Conservation (phyloP, 2,113 vertebrate species). For the Myrmophylax atrothorax region DNA sequence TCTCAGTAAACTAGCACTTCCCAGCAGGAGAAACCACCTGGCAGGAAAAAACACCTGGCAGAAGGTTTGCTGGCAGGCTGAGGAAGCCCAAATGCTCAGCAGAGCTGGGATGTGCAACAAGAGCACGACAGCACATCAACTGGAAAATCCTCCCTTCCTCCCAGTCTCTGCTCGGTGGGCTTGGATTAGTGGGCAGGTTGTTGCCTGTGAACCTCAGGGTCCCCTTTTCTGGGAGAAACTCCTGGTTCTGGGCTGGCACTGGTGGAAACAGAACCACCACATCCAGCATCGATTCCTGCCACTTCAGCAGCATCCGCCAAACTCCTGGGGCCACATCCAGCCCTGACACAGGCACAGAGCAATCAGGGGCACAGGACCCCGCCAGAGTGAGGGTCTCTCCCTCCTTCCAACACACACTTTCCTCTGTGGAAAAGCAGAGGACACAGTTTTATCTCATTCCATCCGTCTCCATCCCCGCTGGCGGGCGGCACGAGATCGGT, state of each 20-base stretch:
- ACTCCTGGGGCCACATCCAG: neutral
- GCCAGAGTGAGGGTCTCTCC: fast-evolving
- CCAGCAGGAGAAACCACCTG: neutral
- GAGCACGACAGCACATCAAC: fast-evolving
- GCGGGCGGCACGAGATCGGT: neutral
- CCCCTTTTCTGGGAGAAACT: neutral
- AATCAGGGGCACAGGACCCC: fast-evolving
- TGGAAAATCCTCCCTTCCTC: neutral
- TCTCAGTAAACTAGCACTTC: neutral
- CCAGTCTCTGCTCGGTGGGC: neutral
- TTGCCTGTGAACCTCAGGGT: neutral
- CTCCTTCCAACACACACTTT: neutral
- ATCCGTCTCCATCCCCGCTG: neutral
- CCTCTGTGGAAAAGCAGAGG: neutral
- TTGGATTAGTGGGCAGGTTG: fast-evolving
- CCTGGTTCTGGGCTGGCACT: neutral
- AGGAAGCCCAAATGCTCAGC: neutral
- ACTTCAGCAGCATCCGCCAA: fast-evolving
- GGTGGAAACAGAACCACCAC: neutral
- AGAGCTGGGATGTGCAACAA: fast-evolving
- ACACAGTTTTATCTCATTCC: neutral
- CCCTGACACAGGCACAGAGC: fast-evolving
- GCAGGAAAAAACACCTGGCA: neutral
- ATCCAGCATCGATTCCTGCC: neutral
- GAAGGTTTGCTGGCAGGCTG: neutral